Conservation (phyloP, 2,113 vertebrate genomes). For the Centropus bengalensis region DNA sequence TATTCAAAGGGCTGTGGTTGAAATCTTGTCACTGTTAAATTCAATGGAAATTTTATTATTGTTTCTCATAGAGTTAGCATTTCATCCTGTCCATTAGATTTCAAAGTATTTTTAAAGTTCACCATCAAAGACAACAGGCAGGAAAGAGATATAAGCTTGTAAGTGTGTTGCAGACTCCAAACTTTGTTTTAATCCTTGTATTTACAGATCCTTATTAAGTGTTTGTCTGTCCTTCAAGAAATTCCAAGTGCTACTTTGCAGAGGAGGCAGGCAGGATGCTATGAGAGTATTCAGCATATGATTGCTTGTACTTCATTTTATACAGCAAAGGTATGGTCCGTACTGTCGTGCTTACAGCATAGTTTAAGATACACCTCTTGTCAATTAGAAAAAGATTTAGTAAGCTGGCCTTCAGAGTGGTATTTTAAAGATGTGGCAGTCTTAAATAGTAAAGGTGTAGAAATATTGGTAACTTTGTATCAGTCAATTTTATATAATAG, state of each 20-base stretch:
- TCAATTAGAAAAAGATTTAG: not conserved
- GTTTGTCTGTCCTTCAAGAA: constrained; percentile 86
- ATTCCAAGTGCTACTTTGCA: constrained; percentile 76
- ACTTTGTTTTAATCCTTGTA: constrained; percentile 1
- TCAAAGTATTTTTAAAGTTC: not conserved
- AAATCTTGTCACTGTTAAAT: not conserved
- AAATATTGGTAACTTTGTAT: not conserved
- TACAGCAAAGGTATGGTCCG: constrained; percentile 84
- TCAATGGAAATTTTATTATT: not conserved
- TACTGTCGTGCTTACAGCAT: not conserved
- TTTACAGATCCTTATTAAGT: constrained; percentile 90
- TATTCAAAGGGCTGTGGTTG: not conserved
- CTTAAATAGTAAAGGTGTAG: not conserved
- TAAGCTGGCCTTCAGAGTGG: not conserved
- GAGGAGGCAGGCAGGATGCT: constrained; percentile 69
- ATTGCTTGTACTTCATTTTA: constrained; percentile 89
- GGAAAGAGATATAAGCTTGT: not conserved
- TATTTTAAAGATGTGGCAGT: not conserved
- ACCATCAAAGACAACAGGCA: not conserved
- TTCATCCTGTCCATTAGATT: not conserved
- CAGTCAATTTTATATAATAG: not conserved
- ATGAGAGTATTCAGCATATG: constrained; percentile 88
- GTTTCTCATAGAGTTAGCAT: not conserved
- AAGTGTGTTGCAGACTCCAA: not conserved
- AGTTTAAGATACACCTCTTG: not conserved